Conservation (phyloP, 2,888 invertebrate genomes). For the Cosmopolites sordidus region DNA sequence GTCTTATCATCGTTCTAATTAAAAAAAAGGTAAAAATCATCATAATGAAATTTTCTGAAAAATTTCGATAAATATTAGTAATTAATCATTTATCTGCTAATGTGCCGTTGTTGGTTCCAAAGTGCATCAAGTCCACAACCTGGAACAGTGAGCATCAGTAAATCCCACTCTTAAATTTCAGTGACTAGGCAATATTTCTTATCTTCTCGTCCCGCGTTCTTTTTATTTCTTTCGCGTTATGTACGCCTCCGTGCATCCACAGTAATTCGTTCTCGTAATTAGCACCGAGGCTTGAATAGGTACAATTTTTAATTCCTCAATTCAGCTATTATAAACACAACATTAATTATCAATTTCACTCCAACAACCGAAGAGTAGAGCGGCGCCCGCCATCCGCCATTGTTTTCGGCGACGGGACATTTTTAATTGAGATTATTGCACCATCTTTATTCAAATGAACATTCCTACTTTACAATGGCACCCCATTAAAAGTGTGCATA, state of each 20-base stretch:
- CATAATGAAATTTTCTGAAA: no score
- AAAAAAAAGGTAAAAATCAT: no score
- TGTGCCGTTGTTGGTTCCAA: background rate
- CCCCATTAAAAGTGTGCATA: constrained; percentile 50
- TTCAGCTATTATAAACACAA: constrained; percentile 50
- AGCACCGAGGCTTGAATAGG: constrained; percentile 43
- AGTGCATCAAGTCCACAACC: background rate
- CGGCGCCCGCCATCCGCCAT: constrained; percentile 41
- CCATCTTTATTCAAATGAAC: constrained; percentile 49
- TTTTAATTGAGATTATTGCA: constrained; percentile 52
- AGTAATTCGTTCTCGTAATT: constrained; percentile 40
- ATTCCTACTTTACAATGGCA: constrained; percentile 41
- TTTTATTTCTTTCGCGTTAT: constrained; percentile 14
- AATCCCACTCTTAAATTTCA: background rate
- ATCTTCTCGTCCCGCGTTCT: background rate
- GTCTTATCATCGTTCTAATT: no score
- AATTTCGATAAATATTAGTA: no score
- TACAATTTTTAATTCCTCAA: constrained; percentile 49
- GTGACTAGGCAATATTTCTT: constrained; percentile 2
- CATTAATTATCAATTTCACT: constrained; percentile 50
- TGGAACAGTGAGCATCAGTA: background rate
- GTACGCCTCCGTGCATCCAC: constrained; percentile 19
- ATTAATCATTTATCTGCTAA: no score
- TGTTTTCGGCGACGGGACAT: constrained; percentile 45
- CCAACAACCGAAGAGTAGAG: constrained; percentile 18